Evolutionary conservation across 2,888 invertebrate species (phyloP).

Genomic region (Noctua janthina): DNA sequence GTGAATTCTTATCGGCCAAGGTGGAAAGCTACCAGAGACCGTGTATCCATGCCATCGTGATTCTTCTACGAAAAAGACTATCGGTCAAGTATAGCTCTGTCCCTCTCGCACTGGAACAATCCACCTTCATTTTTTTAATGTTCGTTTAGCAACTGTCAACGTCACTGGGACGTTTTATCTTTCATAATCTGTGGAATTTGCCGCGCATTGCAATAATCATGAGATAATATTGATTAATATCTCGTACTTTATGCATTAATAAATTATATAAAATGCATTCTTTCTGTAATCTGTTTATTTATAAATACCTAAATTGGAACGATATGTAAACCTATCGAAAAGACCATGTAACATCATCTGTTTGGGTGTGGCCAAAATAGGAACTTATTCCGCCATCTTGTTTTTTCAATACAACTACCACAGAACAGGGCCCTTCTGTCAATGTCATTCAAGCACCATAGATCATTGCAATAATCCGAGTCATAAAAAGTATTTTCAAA

Average conservation of each 20-base stretch:
- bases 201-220: conserved; percentile 9
- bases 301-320: not conserved
- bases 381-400: not conserved
- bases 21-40: not conserved
- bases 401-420: not conserved
- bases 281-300: not conserved
- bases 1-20: not conserved
- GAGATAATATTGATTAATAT: conserved; percentile 20
- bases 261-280: conserved; percentile 7
- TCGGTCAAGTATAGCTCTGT: not conserved
- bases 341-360: not conserved
- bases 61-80: not conserved
- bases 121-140: not conserved
- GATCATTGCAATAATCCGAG: not conserved
- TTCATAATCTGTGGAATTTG: conserved; percentile 20
- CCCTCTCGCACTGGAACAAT: not conserved
- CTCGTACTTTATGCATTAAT: not conserved
- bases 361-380: too few relatives aligned
- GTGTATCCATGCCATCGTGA: not conserved
- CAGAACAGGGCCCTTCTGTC: not conserved
- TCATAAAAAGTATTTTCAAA: not conserved
- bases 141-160: conserved; percentile 4
- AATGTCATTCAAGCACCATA: not conserved
- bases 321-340: not conserved
- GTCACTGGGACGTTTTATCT: not conserved